Evolutionary conservation across 2,888 invertebrate species (phyloP).

Genomic region (Brenthis ino): DNA sequence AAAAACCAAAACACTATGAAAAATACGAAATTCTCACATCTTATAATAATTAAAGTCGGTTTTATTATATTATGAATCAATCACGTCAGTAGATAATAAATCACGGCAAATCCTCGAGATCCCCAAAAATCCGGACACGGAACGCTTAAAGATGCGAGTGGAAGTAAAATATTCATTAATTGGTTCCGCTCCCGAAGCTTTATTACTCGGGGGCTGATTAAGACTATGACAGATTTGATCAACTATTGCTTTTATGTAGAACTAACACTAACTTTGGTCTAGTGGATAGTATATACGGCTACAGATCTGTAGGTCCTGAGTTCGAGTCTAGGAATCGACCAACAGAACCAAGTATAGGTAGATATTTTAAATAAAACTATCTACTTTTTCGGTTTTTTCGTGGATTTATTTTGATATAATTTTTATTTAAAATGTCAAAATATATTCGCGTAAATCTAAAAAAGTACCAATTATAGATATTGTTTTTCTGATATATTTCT

Average conservation of each 20-base stretch:
- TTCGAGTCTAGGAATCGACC: too few relatives aligned
- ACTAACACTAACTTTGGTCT: too few relatives aligned
- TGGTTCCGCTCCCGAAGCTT: constrained; percentile 75
- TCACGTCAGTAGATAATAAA: constrained; percentile 61
- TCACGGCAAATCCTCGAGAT: constrained; percentile 54
- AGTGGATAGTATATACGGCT: too few relatives aligned
- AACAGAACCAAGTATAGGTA: neutral
- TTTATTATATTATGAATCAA: constrained; percentile 57
- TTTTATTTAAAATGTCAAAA: too few relatives aligned
- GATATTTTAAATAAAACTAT: neutral
- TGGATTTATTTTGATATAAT: neutral
- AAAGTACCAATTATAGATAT: too few relatives aligned
- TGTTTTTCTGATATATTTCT: too few relatives aligned
- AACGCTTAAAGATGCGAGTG: constrained; percentile 74
- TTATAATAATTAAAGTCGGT: constrained; percentile 30
- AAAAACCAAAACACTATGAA: neutral
- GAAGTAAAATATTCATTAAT: constrained; percentile 79
- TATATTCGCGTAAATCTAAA: too few relatives aligned
- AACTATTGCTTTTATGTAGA: neutral
- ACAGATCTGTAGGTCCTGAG: too few relatives aligned
- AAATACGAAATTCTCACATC: neutral
- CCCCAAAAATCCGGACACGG: constrained; percentile 75
- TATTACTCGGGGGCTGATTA: constrained; percentile 78
- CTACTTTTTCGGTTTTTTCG: neutral
- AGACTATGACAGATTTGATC: constrained; percentile 40